Percentiles rank a stretch among this genome's conserved stretches.
phyloP scores from a whole-genome alignment of 1,140 invertebrate species.

The Danaus plexippus region DNA sequence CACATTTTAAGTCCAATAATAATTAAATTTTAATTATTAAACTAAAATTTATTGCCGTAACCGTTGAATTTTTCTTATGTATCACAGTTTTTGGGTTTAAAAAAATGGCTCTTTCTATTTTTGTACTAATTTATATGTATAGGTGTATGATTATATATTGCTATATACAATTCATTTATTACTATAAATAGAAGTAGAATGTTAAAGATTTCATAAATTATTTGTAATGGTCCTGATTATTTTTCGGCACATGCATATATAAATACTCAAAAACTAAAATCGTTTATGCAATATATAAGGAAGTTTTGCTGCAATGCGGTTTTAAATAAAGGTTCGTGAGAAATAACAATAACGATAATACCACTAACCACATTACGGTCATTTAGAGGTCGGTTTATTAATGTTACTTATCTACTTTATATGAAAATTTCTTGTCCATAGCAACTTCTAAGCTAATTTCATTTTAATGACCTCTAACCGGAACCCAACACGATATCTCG shows the following conservation, averaged over 20 bases:
- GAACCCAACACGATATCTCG: conserved; percentile 9
- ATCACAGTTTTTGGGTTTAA: no score
- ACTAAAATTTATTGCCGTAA: no score
- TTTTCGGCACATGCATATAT: not conserved
- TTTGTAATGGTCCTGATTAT: conserved; percentile 1
- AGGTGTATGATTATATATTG: conserved; percentile 3
- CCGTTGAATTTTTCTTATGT: no score
- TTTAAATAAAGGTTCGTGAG: no score
- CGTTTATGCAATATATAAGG: conserved; percentile 1
- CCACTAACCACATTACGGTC: conserved; percentile 6
- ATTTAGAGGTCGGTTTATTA: conserved; percentile 8
- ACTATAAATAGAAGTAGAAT: no score
- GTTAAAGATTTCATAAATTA: conserved; percentile 1
- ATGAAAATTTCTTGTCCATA: conserved; percentile 17
- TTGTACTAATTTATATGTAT: conserved; percentile 2
- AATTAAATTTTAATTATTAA: no score
- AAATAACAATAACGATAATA: conserved; percentile 5
- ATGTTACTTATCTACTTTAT: conserved; percentile 17
- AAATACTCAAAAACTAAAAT: conserved; percentile 2
- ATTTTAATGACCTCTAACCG: conserved; percentile 24
- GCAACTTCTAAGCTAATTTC: conserved; percentile 27
- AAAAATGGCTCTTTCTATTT: no score
- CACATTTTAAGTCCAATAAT: not conserved
- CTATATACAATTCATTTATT: no score
- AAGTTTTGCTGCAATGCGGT: not conserved